Conservation (phyloP, 1,140 invertebrate species). For the Lysiphlebus fabarum region DNA sequence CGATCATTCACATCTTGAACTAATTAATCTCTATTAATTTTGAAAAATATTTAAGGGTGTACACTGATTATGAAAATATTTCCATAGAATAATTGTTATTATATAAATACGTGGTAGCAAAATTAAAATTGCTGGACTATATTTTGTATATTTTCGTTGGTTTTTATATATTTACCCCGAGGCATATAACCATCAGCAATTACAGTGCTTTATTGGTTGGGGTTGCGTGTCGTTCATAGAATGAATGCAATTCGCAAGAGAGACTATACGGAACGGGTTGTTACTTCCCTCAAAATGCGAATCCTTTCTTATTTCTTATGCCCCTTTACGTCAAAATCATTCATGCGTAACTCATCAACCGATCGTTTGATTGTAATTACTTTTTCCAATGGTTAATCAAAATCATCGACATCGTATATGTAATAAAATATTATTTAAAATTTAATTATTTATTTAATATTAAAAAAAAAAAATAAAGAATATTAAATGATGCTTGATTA, state of each 20-base stretch:
- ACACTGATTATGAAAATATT: too few relatives aligned
- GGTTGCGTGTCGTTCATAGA: constrained; percentile 40
- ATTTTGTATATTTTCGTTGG: too few relatives aligned
- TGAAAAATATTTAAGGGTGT: too few relatives aligned
- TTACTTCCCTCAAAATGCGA: constrained; percentile 18
- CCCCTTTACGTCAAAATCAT: constrained; percentile 2
- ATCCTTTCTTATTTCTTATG: constrained; percentile 7
- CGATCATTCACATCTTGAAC: too few relatives aligned
- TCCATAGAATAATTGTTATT: too few relatives aligned
- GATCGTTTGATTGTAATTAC: constrained; percentile 25
- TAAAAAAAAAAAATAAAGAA: too few relatives aligned
- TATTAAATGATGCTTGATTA: too few relatives aligned
- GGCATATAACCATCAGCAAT: constrained; percentile 40
- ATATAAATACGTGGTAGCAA: too few relatives aligned
- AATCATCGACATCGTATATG: not conserved
- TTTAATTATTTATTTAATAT: too few relatives aligned
- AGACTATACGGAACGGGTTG: not conserved
- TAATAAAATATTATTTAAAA: not conserved
- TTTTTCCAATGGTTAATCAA: not conserved
- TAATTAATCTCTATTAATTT: too few relatives aligned
- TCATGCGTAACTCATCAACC: constrained; percentile 14
- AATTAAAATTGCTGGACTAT: too few relatives aligned
- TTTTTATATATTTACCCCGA: constrained; percentile 29
- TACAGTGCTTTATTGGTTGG: constrained; percentile 43
- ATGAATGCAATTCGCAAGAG: constrained; percentile 41